Conservation (phyloP, 2,888 invertebrate species). For the Tenthredo livida region DNA sequence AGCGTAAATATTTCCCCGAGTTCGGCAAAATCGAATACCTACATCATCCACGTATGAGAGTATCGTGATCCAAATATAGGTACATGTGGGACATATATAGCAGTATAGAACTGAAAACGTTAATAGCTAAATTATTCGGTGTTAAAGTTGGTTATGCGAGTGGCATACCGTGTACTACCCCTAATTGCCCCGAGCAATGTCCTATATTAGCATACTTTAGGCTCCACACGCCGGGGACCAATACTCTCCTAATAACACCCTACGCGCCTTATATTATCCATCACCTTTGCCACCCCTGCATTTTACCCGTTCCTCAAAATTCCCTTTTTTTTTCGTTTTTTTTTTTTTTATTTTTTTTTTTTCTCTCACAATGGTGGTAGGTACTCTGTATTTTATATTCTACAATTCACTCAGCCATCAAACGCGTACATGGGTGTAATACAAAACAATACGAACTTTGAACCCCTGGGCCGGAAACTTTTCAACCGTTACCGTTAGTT, state of each 20-base stretch:
- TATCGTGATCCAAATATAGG: not conserved
- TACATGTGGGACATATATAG: not conserved
- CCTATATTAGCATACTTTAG: slow-evolving; percentile 71
- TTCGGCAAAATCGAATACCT: not conserved
- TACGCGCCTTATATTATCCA: slow-evolving; percentile 27
- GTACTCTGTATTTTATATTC: not conserved
- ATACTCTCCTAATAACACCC: slow-evolving; percentile 56
- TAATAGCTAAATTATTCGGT: slow-evolving; percentile 75
- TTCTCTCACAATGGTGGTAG: not conserved
- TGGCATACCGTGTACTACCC: slow-evolving; percentile 73
- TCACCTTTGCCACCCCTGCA: not conserved
- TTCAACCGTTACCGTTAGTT: slow-evolving; percentile 12
- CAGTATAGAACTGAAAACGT: slow-evolving; percentile 63
- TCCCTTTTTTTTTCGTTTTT: not conserved
- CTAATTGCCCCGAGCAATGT: slow-evolving; percentile 60
- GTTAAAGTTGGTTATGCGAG: slow-evolving; percentile 74
- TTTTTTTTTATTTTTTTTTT: not conserved
- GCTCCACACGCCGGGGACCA: slow-evolving; percentile 59
- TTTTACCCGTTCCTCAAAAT: slow-evolving; percentile 12
- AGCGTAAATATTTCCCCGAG: not conserved
- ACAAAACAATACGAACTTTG: not conserved
- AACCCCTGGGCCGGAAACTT: slow-evolving; percentile 23
- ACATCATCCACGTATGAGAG: not conserved
- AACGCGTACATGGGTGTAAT: slow-evolving; percentile 1
- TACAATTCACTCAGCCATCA: not conserved